Conservation (phyloP, 1,140 invertebrate species). For the Scaptomyza hsui region DNA sequence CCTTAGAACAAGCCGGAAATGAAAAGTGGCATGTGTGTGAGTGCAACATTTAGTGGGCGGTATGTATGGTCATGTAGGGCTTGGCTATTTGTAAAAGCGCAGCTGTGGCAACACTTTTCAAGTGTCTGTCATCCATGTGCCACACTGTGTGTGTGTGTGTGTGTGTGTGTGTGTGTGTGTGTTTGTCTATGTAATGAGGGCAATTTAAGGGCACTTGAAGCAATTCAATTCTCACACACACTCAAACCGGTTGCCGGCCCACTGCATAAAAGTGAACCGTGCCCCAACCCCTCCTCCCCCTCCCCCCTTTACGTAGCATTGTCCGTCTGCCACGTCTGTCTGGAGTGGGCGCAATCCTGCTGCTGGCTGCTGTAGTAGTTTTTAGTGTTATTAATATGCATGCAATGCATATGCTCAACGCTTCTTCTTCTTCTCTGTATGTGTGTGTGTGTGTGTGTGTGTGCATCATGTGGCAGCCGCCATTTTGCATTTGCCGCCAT, state of each 20-base stretch:
- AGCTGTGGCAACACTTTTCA: conserved; percentile 71
- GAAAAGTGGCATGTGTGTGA: conserved; percentile 61
- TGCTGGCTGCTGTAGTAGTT: conserved; percentile 52
- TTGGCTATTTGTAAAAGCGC: conserved; percentile 70
- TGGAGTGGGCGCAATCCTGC: conserved; percentile 28
- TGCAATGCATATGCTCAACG: conserved; percentile 59
- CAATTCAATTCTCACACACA: conserved; percentile 79
- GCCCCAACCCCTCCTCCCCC: conserved; percentile 30
- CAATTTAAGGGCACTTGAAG: conserved; percentile 78
- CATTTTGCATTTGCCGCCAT: conserved; percentile 69
- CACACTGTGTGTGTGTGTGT: conserved; percentile 12
- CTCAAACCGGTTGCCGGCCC: conserved; percentile 29
- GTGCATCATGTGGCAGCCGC: conserved; percentile 49
- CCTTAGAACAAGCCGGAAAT: conserved; percentile 59
- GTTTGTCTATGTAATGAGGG: conserved; percentile 78
- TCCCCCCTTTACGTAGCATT: conserved; percentile 5
- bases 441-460: conserved; percentile 3
- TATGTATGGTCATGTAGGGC: conserved; percentile 28
- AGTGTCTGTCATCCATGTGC: conserved; percentile 25
- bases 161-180: conserved; percentile 39
- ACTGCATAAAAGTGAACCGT: conserved; percentile 33
- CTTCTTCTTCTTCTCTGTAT: conserved; percentile 13
- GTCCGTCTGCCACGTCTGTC: conserved; percentile 17
- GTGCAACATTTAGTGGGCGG: conserved; percentile 24
- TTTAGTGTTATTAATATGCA: conserved; percentile 80